These are phyloP conservation scores for Octopus sinensis DNA, from an alignment of 1,140 invertebrate genomes.

Conservation along the genomic window DNA sequence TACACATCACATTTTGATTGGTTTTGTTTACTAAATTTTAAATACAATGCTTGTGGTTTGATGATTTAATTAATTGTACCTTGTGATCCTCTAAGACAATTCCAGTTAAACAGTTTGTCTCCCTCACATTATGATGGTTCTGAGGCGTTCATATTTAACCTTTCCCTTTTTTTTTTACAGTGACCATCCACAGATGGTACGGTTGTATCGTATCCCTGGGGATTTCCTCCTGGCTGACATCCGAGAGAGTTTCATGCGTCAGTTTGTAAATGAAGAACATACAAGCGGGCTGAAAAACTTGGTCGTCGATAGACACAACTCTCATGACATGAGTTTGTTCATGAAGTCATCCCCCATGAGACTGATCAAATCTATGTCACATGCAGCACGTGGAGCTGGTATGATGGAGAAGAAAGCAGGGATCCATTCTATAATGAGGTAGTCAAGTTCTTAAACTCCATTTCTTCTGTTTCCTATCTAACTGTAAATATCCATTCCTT, in stretches of 20 bases:
- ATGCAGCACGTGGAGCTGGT: conserved; percentile 32
- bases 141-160: neutral
- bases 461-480: neutral
- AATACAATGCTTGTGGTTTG: no score
- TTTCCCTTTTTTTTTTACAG: conserved; percentile 31
- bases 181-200: conserved; percentile 97
- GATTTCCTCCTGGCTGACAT: conserved; percentile 96
- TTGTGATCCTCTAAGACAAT: no score
- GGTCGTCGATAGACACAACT: conserved; percentile 42
- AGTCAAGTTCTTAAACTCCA: neutral
- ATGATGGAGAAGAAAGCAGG: conserved; percentile 47
- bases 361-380: conserved; percentile 36
- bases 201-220: conserved; percentile 88
- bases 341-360: conserved; percentile 36
- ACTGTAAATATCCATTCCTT: neutral
- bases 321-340: conserved; percentile 31
- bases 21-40: no score
- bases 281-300: conserved; percentile 35
- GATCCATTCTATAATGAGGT: conserved; percentile 48
- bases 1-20: no score
- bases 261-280: conserved; percentile 65
- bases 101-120: no score
- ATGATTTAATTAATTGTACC: no score
- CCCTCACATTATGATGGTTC: no score
- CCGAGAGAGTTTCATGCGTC: conserved; percentile 96